These are phyloP conservation scores for Copsychus sechellarum DNA, from an alignment of 2,113 vertebrate species.

Conservation along the genomic window DNA sequence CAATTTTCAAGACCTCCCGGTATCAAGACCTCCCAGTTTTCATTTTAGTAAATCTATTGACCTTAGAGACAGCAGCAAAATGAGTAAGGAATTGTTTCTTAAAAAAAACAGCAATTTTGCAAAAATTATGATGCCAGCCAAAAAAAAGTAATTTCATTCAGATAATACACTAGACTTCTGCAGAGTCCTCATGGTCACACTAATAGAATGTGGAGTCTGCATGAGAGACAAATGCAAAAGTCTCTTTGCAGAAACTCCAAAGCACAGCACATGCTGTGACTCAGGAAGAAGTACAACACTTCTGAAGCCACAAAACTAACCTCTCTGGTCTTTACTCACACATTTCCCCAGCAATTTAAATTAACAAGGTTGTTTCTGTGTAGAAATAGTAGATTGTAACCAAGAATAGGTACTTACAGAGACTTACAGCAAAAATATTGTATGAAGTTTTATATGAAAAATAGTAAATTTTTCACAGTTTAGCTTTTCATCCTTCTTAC, in stretches of 20 bases:
- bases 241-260: background rate
- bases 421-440: background rate
- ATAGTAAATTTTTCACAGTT: background rate
- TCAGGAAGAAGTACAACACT: background rate
- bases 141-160: background rate
- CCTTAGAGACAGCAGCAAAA: background rate
- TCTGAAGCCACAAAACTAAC: background rate
- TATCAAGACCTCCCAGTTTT: background rate
- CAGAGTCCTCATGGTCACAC: background rate
- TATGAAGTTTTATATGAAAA: background rate
- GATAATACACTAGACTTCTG: background rate
- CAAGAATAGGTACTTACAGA: background rate
- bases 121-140: background rate
- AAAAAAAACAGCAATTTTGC: background rate
- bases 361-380: background rate
- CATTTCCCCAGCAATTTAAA: background rate
- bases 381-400: background rate
- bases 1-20: background rate
- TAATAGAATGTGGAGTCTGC: background rate
- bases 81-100: background rate
- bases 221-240: background rate
- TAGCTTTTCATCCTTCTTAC: background rate
- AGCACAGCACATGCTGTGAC: background rate
- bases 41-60: background rate
- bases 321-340: background rate